Base-by-base conservation (phyloP, 2,113 vertebrate genomes). In the Mirounga angustirostris region DNA sequence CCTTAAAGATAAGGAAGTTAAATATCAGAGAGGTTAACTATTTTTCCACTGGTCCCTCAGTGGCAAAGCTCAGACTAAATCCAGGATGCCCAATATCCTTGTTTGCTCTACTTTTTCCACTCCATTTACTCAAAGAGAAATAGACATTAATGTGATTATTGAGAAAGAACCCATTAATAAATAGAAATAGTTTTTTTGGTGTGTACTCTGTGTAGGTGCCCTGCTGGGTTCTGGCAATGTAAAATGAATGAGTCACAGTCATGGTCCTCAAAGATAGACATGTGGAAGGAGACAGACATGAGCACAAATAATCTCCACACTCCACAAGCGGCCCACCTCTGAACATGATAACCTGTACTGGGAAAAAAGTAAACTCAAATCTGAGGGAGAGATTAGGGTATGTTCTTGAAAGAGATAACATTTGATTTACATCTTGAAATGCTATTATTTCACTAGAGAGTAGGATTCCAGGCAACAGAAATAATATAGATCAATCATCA, bases 21-120 rank as follows among this genome's bases (percentile, higher is more conserved):
- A 80, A 85, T 78, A 40, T 76, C 43, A 71, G 61, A 73, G 61
- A 54, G 28, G 22, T 52, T 76, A 93, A 46, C 28, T 50, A 50
- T 65, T 69, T 93, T 96, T 74, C 24, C 30, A 92, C 22, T 86
- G 24, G n/a, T 36, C 46, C 83, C 52, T 93, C 87, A 89, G 30
- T 59, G 8, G 74, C 15, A 96, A 92, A 91, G 22, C 12, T 82
- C 3, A 82, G 63, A 52, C 40, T 93, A 67, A 50, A 69, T 61
- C 40, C 63, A 94, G 13, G 59, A 46, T 3, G 36, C 26, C 24
- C 28, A 19, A 46, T 89, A 46, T 79, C 28, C 13, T 67, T 40
- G 5, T 58, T 86, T 85, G 4, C 13, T 73, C 58, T 7, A 83
- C 13, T 56, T 89, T 50, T 33, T 78, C 9, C 16, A 63, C 26